phyloP scores from a whole-genome alignment of 2,888 invertebrate species.

The Adelognathus sp. region DNA sequence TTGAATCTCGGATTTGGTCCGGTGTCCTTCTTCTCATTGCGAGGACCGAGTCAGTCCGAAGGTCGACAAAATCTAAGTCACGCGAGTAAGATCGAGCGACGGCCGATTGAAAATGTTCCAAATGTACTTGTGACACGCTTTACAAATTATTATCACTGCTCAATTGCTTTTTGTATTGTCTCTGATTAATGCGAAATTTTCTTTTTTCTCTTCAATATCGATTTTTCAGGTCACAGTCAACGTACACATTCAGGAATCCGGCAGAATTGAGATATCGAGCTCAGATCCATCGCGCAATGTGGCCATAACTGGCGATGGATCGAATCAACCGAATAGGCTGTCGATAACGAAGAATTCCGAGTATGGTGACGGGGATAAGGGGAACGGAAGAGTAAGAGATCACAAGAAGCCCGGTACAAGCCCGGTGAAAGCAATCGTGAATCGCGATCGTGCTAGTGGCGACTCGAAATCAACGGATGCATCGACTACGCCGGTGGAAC shows the following conservation, averaged over 20 bases:
- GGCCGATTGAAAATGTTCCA: constrained; percentile 64
- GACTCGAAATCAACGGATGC: constrained; percentile 11
- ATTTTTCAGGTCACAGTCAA: neutral
- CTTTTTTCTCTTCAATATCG: neutral
- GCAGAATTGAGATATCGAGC: neutral
- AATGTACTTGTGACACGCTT: constrained; percentile 59
- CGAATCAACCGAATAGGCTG: neutral
- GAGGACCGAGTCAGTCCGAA: constrained; percentile 8
- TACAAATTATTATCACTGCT: neutral
- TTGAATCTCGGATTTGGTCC: constrained; percentile 68
- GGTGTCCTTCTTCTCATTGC: constrained; percentile 62
- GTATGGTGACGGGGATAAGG: neutral
- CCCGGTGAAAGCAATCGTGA: neutral
- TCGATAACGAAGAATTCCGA: neutral
- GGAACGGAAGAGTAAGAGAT: neutral
- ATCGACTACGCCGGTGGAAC: neutral
- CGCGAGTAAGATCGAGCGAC: constrained; percentile 50
- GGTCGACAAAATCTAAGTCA: constrained; percentile 16
- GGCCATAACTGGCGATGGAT: neutral
- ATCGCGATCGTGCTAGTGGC: constrained; percentile 7
- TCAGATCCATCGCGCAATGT: neutral
- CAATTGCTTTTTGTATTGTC: neutral
- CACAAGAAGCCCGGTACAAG: neutral
- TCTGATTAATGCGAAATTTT: neutral
- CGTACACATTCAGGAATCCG: neutral